A percentile compares a stretch with the other conserved stretches of the same genome.
phyloP scores from a whole-genome alignment of 2,797 vertebrate species.

The Neoniphon sammara region DNA sequence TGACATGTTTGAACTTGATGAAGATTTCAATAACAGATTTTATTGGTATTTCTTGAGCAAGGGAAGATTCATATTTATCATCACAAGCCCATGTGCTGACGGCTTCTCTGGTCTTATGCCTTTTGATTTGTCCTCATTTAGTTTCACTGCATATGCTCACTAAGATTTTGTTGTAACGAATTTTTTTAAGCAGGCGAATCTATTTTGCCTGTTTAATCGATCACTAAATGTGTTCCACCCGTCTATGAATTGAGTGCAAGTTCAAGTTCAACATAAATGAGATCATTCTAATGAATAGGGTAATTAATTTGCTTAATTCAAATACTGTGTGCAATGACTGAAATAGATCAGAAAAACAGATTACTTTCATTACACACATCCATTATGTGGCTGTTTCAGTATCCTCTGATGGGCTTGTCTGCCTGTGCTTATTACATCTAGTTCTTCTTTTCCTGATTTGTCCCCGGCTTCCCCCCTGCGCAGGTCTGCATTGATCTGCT shows the following conservation, averaged over 20 bases:
- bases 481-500: slow-evolving; percentile 12
- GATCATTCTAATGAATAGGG: background rate
- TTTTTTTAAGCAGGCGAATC: background rate
- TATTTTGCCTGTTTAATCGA: too few relatives aligned
- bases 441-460: slow-evolving; percentile 3
- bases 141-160: background rate
- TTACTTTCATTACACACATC: background rate
- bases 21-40: slow-evolving; percentile 11
- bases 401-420: too few relatives aligned
- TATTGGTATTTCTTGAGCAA: slow-evolving; percentile 1
- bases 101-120: background rate
- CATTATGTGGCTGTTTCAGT: too few relatives aligned
- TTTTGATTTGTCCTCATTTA: background rate
- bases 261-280: background rate
- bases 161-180: background rate
- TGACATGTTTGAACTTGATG: slow-evolving; percentile 17
- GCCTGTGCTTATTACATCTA: too few relatives aligned
- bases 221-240: background rate
- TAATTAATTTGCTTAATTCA: slow-evolving; percentile 1
- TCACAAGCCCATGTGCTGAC: background rate
- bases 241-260: background rate
- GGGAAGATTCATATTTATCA: slow-evolving; percentile 14
- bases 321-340: background rate
- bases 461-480: slow-evolving; percentile 13
- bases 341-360: slow-evolving; percentile 16